Base-by-base conservation (phyloP, 1,140 invertebrate species). In the Pseudomyrmex dendroicus region DNA sequence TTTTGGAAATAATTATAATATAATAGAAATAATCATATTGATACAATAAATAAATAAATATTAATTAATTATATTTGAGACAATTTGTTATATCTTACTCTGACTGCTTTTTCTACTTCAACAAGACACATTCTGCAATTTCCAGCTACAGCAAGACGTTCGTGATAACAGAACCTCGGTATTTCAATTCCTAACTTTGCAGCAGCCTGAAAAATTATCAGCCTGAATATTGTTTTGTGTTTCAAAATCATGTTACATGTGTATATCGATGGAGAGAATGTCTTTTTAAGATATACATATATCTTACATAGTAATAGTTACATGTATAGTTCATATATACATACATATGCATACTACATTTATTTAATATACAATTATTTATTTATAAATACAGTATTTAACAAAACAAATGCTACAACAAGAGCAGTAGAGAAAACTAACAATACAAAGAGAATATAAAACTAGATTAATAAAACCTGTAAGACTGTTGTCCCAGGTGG, bases 41-140 rank as follows among this genome's bases (percentile, higher is more conserved):
- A 25, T 4, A 25, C 25, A 25, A 25, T 25, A 25, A 25, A 25
- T 3, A 25, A 25, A 25, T 25, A 25, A 4, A 25, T 25, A 25
- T 25, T 25, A 25, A 25, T 25, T 25, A 25, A 25, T 13, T 72
- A 73, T 17, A 50, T 46, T 82, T 10, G n/a, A 35, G 35, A 35
- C 5, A 35, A 35, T 35, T 35, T 35, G 4, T 7, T 35, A 35
- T 35, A 35, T 35, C 35, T 35, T 35, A 80, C 97, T 95, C 98
- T 98, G 2, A 97, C 94, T 62, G 97, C 96, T 93, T 99, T 99
- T 95, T 99, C 99, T 54, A 99, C 98, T 95, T 99, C 99, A 1
- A 99, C 99, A 5, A 99, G 95, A 95, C 99, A 99, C 99, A 99
- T 99, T 85, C 99, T 96, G 92, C 98, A 99, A 94, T 99, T 99